Conservation (phyloP, 2,797 vertebrate species). For the Onychomys leucogaster region DNA sequence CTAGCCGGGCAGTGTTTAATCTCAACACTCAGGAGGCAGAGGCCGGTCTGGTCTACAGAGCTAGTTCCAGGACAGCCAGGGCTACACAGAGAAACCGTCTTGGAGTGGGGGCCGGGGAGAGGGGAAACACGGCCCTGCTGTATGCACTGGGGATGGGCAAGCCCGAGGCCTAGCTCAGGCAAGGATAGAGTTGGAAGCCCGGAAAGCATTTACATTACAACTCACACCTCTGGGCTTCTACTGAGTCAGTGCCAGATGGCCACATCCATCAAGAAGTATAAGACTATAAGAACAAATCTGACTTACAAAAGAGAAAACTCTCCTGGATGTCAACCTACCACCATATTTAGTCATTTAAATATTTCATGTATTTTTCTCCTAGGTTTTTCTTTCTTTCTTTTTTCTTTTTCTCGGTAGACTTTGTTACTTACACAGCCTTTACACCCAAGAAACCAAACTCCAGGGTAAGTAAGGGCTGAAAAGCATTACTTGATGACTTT, state of each 20-base stretch:
- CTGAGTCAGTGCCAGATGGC: neutral
- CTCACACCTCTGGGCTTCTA: neutral
- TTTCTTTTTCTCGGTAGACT: no score
- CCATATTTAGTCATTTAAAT: neutral
- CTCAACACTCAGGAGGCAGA: neutral
- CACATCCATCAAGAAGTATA: neutral
- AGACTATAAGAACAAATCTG: neutral
- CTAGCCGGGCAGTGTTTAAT: neutral
- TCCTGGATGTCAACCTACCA: neutral
- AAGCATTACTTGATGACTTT: constrained; percentile 79
- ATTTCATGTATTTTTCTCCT: neutral
- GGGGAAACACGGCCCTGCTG: neutral
- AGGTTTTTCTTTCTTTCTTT: no score
- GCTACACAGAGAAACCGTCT: neutral
- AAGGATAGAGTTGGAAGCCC: neutral
- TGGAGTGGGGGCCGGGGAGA: no score
- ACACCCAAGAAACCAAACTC: constrained; percentile 19
- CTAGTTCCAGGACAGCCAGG: neutral
- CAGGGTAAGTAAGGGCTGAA: constrained; percentile 33
- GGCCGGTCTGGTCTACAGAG: neutral
- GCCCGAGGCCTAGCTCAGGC: neutral
- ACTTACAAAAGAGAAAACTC: neutral
- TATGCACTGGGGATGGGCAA: accelerated
- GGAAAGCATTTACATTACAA: neutral
- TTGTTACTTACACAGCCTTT: constrained; percentile 72